These are phyloP conservation scores for Caenorhabditis sp. DNA, from an alignment of 2,888 invertebrate species.

Conservation along the genomic window DNA sequence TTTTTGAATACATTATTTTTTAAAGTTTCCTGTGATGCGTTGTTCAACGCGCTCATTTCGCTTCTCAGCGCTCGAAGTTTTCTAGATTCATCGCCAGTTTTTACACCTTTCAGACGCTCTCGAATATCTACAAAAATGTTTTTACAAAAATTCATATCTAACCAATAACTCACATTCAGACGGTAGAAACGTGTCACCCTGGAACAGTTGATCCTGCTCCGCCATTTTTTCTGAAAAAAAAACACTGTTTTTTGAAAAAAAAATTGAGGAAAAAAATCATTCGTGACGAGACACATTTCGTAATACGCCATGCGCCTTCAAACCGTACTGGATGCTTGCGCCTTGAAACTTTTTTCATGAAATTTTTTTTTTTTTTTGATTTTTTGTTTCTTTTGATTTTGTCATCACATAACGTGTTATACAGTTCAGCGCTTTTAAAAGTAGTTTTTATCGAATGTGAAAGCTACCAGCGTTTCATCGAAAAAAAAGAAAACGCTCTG, in stretches of 20 bases:
- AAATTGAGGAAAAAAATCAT: not conserved
- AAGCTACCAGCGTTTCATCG: no score
- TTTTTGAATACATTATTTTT: conserved; percentile 69
- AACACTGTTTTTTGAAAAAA: not conserved
- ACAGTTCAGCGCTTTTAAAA: no score
- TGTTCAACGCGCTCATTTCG: conserved; percentile 51
- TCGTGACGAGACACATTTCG: not conserved
- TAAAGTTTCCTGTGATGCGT: conserved; percentile 56
- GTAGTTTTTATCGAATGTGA: no score
- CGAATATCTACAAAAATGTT: conserved; percentile 32
- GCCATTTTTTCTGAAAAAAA: conserved; percentile 7
- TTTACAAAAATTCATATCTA: conserved; percentile 4
- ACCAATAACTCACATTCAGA: conserved; percentile 42
- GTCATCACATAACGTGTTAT: no score
- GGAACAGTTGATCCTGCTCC: conserved; percentile 15
- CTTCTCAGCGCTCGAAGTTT: conserved; percentile 54
- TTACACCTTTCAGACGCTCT: conserved; percentile 56
- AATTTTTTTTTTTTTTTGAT: no score
- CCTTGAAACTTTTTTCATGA: no score
- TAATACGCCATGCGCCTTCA: not conserved
- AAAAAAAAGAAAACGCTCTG: no score
- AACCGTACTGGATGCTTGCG: no score
- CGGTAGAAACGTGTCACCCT: conserved; percentile 37
- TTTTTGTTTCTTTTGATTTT: no score
- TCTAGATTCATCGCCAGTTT: conserved; percentile 63